Evolutionary conservation across 2,113 vertebrate species (phyloP).

Genomic region (Zootoca vivipara): DNA sequence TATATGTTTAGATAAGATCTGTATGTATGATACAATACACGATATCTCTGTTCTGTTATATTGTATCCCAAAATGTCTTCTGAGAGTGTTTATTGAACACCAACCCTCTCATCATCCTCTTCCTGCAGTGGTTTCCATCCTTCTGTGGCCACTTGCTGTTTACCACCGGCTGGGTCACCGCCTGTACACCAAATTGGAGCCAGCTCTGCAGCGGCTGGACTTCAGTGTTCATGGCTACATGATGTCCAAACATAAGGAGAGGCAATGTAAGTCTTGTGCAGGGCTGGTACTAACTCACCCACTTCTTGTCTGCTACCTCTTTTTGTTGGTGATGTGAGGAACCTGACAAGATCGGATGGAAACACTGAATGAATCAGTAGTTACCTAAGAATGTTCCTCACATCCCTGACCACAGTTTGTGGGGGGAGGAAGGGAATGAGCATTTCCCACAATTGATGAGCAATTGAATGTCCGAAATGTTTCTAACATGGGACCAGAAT

Average conservation of each 20-base stretch:
- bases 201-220: slow-evolving; percentile 90
- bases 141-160: slow-evolving; percentile 88
- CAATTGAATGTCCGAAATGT: background rate
- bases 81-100: background rate
- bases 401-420: background rate
- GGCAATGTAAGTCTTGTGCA: slow-evolving; percentile 83
- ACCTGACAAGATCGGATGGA: background rate
- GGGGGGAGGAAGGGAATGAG: background rate
- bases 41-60: no score
- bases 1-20: no score
- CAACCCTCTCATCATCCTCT: background rate
- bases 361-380: background rate
- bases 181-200: slow-evolving; percentile 83
- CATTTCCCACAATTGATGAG: background rate
- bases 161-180: slow-evolving; percentile 87
- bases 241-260: slow-evolving; percentile 88
- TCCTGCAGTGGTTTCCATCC: slow-evolving; percentile 80
- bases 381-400: background rate
- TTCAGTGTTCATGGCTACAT: slow-evolving; percentile 90
- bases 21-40: no score
- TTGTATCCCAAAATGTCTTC: background rate
- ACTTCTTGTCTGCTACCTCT: fast-evolving
- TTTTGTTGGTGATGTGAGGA: background rate
- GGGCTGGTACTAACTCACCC: background rate
- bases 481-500: background rate